phyloP scores from a whole-genome alignment of 2,113 vertebrate genomes.

The Anser brachyrhynchus region DNA sequence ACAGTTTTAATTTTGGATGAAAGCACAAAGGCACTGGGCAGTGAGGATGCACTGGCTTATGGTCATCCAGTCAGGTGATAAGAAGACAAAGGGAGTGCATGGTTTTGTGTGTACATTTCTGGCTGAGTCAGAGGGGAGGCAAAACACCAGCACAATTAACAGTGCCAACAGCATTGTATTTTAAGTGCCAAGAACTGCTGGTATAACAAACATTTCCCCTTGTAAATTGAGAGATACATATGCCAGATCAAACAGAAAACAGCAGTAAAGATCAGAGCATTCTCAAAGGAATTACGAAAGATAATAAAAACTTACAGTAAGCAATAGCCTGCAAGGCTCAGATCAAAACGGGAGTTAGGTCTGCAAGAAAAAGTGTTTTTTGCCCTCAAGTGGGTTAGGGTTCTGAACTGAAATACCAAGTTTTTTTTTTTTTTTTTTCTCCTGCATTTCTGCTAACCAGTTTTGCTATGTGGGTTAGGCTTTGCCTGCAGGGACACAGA shows the following conservation, averaged over 20 bases:
- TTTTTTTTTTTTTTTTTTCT: background rate
- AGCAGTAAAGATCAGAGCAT: background rate
- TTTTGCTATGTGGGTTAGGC: slow-evolving; percentile 66
- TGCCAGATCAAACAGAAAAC: background rate
- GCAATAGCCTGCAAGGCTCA: background rate
- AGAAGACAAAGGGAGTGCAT: background rate
- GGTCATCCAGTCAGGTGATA: background rate
- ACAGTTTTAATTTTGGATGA: slow-evolving; percentile 5
- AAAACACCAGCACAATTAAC: background rate
- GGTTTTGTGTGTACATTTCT: background rate
- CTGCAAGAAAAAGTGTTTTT: background rate
- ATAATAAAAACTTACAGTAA: background rate
- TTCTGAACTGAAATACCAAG: background rate
- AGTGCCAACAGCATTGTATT: background rate
- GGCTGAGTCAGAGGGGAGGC: background rate
- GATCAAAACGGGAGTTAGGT: slow-evolving; percentile 12
- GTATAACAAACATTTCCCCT: background rate
- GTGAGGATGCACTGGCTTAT: background rate
- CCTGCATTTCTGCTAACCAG: slow-evolving; percentile 43
- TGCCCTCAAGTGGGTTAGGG: background rate
- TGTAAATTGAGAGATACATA: background rate
- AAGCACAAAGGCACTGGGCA: background rate
- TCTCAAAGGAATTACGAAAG: background rate
- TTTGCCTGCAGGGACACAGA: slow-evolving; percentile 50
- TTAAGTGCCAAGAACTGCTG: background rate